phyloP scores from a whole-genome alignment of 37 sponge, comb jelly and placozoan species.

The Chondrosia reniformis region DNA sequence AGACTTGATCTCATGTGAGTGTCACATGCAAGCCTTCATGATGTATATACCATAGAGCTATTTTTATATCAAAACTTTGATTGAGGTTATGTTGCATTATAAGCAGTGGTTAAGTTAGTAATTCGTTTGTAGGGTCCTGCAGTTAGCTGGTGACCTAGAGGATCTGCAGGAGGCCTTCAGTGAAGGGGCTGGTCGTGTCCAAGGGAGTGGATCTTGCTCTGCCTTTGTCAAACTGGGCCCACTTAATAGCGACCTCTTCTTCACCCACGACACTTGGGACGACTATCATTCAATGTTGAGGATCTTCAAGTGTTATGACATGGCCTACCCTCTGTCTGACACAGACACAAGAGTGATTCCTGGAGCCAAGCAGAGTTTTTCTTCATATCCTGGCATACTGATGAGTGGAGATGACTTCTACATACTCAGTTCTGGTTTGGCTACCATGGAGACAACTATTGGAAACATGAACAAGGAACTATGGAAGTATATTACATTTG shows the following conservation, averaged over 20 bases:
- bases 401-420: conserved; percentile 91
- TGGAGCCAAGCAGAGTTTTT: conserved; percentile 65
- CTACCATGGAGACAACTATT: conserved; percentile 90
- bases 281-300: conserved; percentile 76
- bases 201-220: conserved; percentile 84
- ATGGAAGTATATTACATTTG: conserved; percentile 62
- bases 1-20: conserved; percentile 36
- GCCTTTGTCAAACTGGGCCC: conserved; percentile 85
- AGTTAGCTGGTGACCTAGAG: conserved; percentile 77
- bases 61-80: neutral
- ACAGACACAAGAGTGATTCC: conserved; percentile 37
- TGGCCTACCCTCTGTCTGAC: conserved; percentile 20
- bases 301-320: conserved; percentile 78
- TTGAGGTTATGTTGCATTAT: neutral
- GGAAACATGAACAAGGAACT: conserved; percentile 73
- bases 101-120: neutral
- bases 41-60: neutral
- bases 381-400: conserved; percentile 90
- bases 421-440: conserved; percentile 70
- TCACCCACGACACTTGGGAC: conserved; percentile 93
- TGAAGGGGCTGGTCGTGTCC: conserved; percentile 4
- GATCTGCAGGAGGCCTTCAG: conserved; percentile 73
- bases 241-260: conserved; percentile 61
- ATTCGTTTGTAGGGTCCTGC: conserved; percentile 42
- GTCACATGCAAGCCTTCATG: neutral